These are phyloP conservation scores for Venustoraphidia nigricollis DNA, from an alignment of 2,888 invertebrate species.

Conservation along the genomic window DNA sequence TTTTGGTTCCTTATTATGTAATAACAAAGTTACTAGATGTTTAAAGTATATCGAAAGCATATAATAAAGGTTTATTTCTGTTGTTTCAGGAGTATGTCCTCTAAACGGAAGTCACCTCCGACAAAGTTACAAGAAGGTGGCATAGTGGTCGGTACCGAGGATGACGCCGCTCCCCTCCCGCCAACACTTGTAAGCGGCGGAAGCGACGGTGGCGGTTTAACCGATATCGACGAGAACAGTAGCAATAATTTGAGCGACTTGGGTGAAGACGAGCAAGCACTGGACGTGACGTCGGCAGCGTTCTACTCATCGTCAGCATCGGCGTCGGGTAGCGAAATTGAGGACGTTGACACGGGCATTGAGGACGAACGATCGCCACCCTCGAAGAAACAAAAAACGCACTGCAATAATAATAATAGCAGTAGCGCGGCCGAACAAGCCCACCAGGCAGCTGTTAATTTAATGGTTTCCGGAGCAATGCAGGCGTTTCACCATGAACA, in stretches of 20 bases:
- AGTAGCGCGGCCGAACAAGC: not conserved
- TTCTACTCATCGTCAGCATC: slow-evolving; percentile 25
- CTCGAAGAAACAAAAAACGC: slow-evolving; percentile 26
- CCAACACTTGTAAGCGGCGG: slow-evolving; percentile 26
- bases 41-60: too few relatives aligned
- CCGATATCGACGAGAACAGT: slow-evolving; percentile 37
- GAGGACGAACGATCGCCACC: slow-evolving; percentile 28
- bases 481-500: slow-evolving; percentile 40
- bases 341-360: slow-evolving; percentile 25
- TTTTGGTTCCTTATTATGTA: too few relatives aligned
- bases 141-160: slow-evolving; percentile 27
- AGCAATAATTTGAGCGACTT: slow-evolving; percentile 41
- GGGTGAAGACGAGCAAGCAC: slow-evolving; percentile 45
- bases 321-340: slow-evolving; percentile 27
- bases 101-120: slow-evolving; percentile 91
- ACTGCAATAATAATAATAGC: too few relatives aligned
- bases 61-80: slow-evolving; percentile 12
- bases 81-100: slow-evolving; percentile 83
- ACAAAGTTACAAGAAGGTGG: slow-evolving; percentile 76
- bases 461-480: slow-evolving; percentile 17
- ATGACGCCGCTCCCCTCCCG: slow-evolving; percentile 15
- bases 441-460: slow-evolving; percentile 17
- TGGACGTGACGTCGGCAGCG: slow-evolving; percentile 30
- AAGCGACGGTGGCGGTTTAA: slow-evolving; percentile 40
- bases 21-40: too few relatives aligned